phyloP scores from a whole-genome alignment of 2,113 vertebrate genomes.

The Silurus asotus region DNA sequence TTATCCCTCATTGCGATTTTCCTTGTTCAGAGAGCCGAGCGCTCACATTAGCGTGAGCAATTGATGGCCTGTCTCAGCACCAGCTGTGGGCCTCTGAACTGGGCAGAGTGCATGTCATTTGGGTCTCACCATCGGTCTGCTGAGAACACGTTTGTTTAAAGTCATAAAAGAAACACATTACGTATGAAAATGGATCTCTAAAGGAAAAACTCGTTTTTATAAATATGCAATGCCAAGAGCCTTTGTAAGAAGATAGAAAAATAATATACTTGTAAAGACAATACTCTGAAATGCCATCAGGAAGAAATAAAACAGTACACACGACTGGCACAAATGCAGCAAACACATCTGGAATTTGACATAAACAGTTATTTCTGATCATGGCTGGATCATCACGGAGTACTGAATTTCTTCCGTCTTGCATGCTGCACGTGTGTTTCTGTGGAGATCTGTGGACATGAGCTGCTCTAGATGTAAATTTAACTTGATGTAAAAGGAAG shows the following conservation, averaged over 20 bases:
- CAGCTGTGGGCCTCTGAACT: slow-evolving; percentile 53
- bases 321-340: background rate
- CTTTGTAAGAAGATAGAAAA: background rate
- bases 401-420: background rate
- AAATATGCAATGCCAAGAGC: background rate
- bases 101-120: slow-evolving; percentile 63
- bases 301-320: background rate
- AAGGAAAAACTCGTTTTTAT: background rate
- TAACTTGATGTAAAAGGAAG: background rate
- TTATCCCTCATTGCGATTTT: slow-evolving; percentile 43
- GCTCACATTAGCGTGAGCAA: slow-evolving; percentile 48
- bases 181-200: slow-evolving; percentile 2
- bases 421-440: slow-evolving; percentile 2
- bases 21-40: slow-evolving; percentile 12
- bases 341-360: slow-evolving; percentile 25
- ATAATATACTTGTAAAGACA: background rate
- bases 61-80: slow-evolving; percentile 60
- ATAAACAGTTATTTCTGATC: slow-evolving; percentile 6
- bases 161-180: slow-evolving; percentile 1
- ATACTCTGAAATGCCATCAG: background rate
- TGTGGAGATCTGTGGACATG: background rate
- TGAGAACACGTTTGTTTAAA: slow-evolving; percentile 35
- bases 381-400: background rate
- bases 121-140: slow-evolving; percentile 53
- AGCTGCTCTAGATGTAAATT: background rate